Evolutionary conservation across 2,797 vertebrate species (phyloP).

Genomic region (Eleutherodactylus coqui): DNA sequence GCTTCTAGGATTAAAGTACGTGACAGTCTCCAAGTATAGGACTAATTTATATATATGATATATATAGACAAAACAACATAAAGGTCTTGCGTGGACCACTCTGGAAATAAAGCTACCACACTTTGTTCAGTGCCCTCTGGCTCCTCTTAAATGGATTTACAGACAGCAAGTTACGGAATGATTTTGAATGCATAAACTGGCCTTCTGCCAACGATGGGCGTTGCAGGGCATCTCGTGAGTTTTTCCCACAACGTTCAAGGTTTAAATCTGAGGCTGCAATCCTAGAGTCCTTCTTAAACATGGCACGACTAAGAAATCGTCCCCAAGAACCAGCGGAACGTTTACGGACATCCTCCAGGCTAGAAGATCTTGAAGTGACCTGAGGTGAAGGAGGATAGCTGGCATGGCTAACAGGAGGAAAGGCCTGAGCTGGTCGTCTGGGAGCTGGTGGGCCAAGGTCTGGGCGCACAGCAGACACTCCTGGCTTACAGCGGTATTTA

Average conservation of each 20-base stretch:
- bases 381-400: slow-evolving; percentile 44
- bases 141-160: slow-evolving; percentile 32
- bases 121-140: slow-evolving; percentile 27
- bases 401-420: slow-evolving; percentile 73
- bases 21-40: no score
- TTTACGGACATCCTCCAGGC: slow-evolving; percentile 76
- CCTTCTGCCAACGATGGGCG: neutral
- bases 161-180: slow-evolving; percentile 44
- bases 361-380: slow-evolving; percentile 72
- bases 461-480: slow-evolving; percentile 10
- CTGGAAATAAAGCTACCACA: neutral
- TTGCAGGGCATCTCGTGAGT: neutral
- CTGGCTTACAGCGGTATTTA: slow-evolving; percentile 71
- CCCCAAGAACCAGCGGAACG: slow-evolving; percentile 46
- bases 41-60: no score
- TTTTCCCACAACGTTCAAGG: slow-evolving; percentile 27
- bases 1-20: no score
- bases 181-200: slow-evolving; percentile 27
- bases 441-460: slow-evolving; percentile 45
- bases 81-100: no score
- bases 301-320: slow-evolving; percentile 38
- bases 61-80: no score
- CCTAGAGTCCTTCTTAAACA: slow-evolving; percentile 25
- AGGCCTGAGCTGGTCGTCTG: slow-evolving; percentile 65
- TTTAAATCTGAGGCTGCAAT: slow-evolving; percentile 44